Conservation (phyloP, 23 tunicate genomes). For the Oikopleura vanhoeffeni region DNA sequence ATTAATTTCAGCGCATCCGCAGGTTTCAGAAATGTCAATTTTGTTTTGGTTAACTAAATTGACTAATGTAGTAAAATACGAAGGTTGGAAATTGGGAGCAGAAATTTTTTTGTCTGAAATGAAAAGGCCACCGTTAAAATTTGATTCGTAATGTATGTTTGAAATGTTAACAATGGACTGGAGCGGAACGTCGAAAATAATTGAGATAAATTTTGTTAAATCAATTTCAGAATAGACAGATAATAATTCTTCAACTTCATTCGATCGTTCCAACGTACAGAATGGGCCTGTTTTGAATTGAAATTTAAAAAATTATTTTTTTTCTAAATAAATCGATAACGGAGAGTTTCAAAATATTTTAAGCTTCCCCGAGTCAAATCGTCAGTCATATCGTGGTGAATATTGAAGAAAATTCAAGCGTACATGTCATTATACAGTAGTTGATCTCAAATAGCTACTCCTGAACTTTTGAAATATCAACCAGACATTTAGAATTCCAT, state of each 20-base stretch:
- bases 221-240: not conserved
- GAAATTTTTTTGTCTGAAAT: not conserved
- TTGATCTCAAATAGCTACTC: too few relatives aligned
- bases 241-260: not conserved
- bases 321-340: too few relatives aligned
- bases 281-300: not conserved
- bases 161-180: not conserved
- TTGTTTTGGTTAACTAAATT: not conserved
- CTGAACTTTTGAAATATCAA: too few relatives aligned
- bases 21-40: not conserved
- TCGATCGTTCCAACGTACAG: not conserved
- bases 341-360: too few relatives aligned
- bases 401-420: too few relatives aligned
- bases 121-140: not conserved
- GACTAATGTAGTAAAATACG: not conserved
- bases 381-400: too few relatives aligned
- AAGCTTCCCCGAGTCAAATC: too few relatives aligned
- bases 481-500: too few relatives aligned
- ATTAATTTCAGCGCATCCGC: slow-evolving; percentile 1
- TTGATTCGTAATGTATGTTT: not conserved
- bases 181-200: not conserved
- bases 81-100: not conserved
- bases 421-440: too few relatives aligned
- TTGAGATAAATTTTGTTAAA: not conserved
- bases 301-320: too few relatives aligned